Base-by-base conservation (phyloP, 2,797 vertebrate species). In the Dicrostonyx torquatus region DNA sequence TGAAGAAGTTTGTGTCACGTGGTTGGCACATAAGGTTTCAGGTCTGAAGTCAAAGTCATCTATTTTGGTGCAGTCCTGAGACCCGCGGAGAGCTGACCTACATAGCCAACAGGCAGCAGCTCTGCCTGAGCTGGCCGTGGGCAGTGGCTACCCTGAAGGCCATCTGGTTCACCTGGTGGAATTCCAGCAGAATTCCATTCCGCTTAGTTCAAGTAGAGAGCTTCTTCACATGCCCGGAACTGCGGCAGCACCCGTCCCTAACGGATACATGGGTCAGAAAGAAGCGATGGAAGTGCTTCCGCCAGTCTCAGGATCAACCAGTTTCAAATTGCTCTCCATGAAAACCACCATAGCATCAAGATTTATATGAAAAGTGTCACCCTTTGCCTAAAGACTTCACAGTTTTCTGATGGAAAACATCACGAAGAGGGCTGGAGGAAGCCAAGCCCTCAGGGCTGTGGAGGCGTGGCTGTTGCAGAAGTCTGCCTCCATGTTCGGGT, bases 1-100 rank as follows among this genome's bases (percentile, higher is more conserved):
- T 15, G 45, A 80, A 20, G 83, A 55, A 58, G 55, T n/a, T 82
- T 60, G n/a, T 24, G 14, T 14, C 66, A 62, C 66, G 6, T 17
- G 10, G 37, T 13, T 0, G 53, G 79, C 15, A 75, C 14, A 34
- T 4, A 1, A 48, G 50, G 45, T 37, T 91, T 92, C 87, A 75
- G 79, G 50, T 60, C 34, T 37, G 83, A 62, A 84, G 76, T 24
- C 62, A 62, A 77, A 82, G 55, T 40, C 29, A 15, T 73, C 70
- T 60, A 17, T 60, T 79, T n/a, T 37, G 24, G 66, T 2, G 62
- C 53, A 50, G 17, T 18, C 53, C 77, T 12, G 18, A 78, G 60
- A 40, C 83, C 90, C 62, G 48, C 58, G 5, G 90, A 84, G 80
- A 50, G 70, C 70, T 70, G 89, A 94, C 92, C 94, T n/a, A 78